Evolutionary conservation across 2,888 invertebrate species (phyloP).

Genomic region (Caprella mutica): DNA sequence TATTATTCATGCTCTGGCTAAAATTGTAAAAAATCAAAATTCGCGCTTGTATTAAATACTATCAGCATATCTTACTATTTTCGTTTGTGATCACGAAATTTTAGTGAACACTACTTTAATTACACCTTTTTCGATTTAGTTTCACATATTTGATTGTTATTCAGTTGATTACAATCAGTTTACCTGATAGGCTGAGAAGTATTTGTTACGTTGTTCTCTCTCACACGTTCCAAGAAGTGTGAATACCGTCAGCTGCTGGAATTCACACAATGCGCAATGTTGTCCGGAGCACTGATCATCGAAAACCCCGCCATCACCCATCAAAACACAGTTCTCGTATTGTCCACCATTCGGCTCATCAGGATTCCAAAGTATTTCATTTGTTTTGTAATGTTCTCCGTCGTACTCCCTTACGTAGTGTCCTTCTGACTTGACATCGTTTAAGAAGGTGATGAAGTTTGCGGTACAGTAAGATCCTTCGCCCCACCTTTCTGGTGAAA

Average conservation of each 20-base stretch:
- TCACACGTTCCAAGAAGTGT: conserved; percentile 25
- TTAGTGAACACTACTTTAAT: too few species aligned
- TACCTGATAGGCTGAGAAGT: conserved; percentile 19
- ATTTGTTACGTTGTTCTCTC: conserved; percentile 16
- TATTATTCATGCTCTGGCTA: too few species aligned
- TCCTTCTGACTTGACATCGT: conserved; percentile 14
- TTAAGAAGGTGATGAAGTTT: conserved; percentile 10
- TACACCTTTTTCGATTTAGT: too few species aligned
- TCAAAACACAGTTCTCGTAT: conserved; percentile 22
- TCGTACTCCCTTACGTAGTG: conserved; percentile 11
- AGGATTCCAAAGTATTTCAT: conserved; percentile 4
- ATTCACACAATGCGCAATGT: conserved; percentile 18
- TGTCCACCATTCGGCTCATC: conserved; percentile 24
- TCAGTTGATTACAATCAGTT: too few species aligned
- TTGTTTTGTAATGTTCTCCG: not conserved
- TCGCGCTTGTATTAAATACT: too few species aligned
- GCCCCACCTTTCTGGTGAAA: too few species aligned
- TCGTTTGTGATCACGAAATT: too few species aligned
- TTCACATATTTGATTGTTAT: too few species aligned
- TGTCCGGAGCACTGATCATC: conserved; percentile 16
- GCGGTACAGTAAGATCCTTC: too few species aligned
- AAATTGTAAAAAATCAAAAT: too few species aligned
- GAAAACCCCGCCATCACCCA: conserved; percentile 6
- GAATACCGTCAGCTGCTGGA: conserved; percentile 14
- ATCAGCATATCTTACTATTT: too few species aligned